Conservation (phyloP, 2,113 vertebrate genomes). For the Nipponia nippon region DNA sequence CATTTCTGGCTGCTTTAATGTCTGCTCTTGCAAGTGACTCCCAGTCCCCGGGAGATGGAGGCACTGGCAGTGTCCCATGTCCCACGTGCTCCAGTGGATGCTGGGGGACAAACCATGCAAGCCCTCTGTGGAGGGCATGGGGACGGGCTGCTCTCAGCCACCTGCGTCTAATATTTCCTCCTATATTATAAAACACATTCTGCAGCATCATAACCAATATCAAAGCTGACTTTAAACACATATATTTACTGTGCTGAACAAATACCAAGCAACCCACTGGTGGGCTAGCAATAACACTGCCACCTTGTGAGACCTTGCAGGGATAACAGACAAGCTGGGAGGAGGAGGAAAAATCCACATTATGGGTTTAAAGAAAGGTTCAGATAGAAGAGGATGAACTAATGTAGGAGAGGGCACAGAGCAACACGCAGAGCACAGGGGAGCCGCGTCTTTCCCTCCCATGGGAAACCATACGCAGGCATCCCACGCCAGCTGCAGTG, state of each 20-base stretch:
- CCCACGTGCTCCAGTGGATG: background rate
- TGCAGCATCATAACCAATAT: background rate
- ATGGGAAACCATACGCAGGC: accelerated
- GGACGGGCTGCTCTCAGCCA: background rate
- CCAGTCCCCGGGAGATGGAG: background rate
- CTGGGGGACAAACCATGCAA: background rate
- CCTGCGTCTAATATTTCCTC: background rate
- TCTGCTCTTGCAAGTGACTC: background rate
- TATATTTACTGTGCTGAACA: background rate
- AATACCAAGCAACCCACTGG: background rate
- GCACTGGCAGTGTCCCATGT: accelerated
- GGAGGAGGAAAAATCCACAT: background rate
- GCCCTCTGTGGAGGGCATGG: background rate
- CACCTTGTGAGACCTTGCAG: slow-evolving; percentile 16
- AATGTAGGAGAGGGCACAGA: background rate
- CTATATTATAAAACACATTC: background rate
- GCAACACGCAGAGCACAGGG: background rate
- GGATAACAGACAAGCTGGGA: background rate
- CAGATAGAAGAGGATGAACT: background rate
- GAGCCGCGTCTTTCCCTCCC: accelerated
- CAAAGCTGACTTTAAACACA: background rate
- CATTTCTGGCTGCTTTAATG: background rate
- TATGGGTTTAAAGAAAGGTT: background rate
- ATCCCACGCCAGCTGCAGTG: accelerated
- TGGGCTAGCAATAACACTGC: background rate